Evolutionary conservation across 2,888 invertebrate genomes (phyloP).

Genomic region (Sympetrum striolatum): DNA sequence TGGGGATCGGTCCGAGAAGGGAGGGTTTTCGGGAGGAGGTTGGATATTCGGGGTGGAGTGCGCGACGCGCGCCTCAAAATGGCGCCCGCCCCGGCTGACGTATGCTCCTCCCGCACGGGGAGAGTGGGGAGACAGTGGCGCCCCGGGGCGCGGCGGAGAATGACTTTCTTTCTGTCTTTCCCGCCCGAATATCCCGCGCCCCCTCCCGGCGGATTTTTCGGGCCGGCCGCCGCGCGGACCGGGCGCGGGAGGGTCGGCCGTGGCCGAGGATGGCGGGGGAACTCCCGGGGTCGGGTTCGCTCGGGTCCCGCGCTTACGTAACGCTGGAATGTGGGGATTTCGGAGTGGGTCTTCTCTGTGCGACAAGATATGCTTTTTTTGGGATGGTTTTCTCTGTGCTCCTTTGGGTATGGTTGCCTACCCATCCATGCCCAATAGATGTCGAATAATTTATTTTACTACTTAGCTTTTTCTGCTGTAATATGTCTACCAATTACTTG

Average conservation of each 20-base stretch:
- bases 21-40: not conserved
- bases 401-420: no score
- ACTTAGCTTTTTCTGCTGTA: no score
- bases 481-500: no score
- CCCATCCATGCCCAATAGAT: no score
- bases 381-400: no score
- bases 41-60: not conserved
- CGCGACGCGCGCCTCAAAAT: slow-evolving; percentile 14
- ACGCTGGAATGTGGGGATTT: not conserved
- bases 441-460: no score
- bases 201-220: not conserved
- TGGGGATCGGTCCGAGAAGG: not conserved
- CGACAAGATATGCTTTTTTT: no score
- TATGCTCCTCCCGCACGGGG: slow-evolving; percentile 20
- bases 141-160: slow-evolving; percentile 1
- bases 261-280: not conserved
- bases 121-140: slow-evolving; percentile 27
- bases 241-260: not conserved
- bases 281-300: not conserved
- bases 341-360: no score
- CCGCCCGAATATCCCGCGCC: not conserved
- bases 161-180: not conserved
- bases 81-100: slow-evolving; percentile 28
- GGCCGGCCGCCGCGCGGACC: not conserved
- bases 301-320: not conserved